Base-by-base conservation (phyloP, 2,888 invertebrate species). In the Nemoura dubitans region DNA sequence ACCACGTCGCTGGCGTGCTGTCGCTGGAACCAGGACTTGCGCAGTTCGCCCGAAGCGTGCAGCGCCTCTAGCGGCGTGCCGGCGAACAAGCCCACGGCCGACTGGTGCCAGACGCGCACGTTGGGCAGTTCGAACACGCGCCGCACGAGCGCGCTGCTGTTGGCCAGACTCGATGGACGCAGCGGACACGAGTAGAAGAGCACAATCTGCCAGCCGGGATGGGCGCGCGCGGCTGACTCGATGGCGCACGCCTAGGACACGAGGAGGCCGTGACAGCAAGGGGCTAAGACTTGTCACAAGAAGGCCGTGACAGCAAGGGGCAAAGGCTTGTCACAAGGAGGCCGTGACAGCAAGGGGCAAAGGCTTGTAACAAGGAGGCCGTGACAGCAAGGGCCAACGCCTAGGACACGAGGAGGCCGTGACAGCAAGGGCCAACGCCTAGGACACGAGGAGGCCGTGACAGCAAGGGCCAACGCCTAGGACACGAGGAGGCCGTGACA, bases 1-100 rank as follows among this genome's bases (percentile, higher is more conserved):
- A 95, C 91, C 0, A 95, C 92, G 89, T 95, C 95, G 82, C 94
- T 94, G 83, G 94, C 93, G 89, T 95, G 95, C 43, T 93, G 93
- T 78, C 92, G 91, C 0, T 93, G 92, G 92, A 94, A 95, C 0
- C 89, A 89, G 30, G 94, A 94, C 0, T 90, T 90, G 83, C 92
- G 92, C 3, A 95, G 90, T 0, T 91, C 90, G 0, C 93, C 92
- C 6, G 91, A 91, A 0, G 89, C 89, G 85, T 93, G 93, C 91
- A 95, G 92, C 0, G 91, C 89, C 88, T 94, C 93, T 6, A 95
- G 89, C 0, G 94, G 94, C 0, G 95, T 94, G 0, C 91, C 91
- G 25, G 28, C 86, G 36, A 36, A 36, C 30, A 83, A 26, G 6
- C 25, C 36, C 6, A 26, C 43, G 83, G n/a, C n/a, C 3, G 36